Evolutionary conservation across 2,113 vertebrate genomes (phyloP).

Genomic region (Trichechus manatus): DNA sequence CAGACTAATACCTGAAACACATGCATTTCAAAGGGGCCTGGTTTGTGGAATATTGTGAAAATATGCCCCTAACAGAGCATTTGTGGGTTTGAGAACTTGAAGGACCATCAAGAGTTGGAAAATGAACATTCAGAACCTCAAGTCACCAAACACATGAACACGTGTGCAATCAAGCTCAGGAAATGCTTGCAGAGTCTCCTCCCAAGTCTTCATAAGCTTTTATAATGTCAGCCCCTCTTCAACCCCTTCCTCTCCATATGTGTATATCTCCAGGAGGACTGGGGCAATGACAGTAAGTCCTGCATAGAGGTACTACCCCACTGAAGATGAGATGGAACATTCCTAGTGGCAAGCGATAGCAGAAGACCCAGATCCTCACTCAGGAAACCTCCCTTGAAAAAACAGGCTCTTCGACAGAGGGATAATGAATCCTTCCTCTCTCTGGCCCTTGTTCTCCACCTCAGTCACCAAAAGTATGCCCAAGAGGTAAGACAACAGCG

Average conservation of each 20-base stretch:
- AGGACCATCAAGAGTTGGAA: background rate
- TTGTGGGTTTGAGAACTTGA: background rate
- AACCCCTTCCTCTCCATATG: accelerated
- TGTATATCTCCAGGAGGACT: background rate
- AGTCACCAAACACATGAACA: background rate
- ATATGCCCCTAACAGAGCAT: background rate
- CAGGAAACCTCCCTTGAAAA: background rate
- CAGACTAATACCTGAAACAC: background rate
- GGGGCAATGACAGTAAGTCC: background rate
- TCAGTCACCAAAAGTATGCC: background rate
- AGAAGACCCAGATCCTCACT: background rate
- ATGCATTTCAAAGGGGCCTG: background rate
- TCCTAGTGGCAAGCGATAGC: background rate
- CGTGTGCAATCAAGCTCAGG: background rate
- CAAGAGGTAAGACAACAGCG: background rate
- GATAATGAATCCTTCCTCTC: background rate
- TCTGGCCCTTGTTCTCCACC: background rate
- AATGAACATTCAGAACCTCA: background rate
- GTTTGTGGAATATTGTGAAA: background rate
- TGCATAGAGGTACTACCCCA: background rate
- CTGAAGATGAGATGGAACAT: background rate
- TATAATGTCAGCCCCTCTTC: background rate
- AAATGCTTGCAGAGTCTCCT: background rate
- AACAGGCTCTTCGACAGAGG: background rate
- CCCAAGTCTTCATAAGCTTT: background rate